phyloP scores from a whole-genome alignment of 2,113 vertebrate genomes.

The Saccopteryx leptura region DNA sequence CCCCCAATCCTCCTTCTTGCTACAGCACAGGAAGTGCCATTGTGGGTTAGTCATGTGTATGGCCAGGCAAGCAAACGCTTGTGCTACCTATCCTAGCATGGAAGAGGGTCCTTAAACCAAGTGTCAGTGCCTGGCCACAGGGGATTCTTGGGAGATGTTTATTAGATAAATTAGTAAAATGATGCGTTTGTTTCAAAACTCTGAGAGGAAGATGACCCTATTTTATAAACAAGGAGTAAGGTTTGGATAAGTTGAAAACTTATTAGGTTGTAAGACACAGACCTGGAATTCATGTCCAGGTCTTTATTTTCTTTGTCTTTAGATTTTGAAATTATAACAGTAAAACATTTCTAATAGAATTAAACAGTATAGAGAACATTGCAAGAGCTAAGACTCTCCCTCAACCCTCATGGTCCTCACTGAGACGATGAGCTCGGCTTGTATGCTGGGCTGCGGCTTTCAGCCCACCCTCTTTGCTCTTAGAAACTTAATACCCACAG shows the following conservation, averaged over 20 bases:
- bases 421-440: neutral
- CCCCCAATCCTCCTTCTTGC: neutral
- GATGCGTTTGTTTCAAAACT: neutral
- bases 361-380: neutral
- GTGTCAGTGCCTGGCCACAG: neutral
- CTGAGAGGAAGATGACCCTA: neutral
- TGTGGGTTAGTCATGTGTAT: neutral
- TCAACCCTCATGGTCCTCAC: neutral
- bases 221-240: neutral
- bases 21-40: neutral
- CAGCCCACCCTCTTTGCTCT: neutral
- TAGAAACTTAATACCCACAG: neutral
- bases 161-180: neutral
- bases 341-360: neutral
- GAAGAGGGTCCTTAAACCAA: neutral
- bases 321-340: conserved; percentile 15
- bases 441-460: neutral
- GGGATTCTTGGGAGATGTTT: neutral
- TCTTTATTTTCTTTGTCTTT: neutral
- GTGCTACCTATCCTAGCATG: rapidly evolving
- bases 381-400: neutral
- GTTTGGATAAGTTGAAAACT: neutral
- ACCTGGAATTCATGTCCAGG: neutral
- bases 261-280: neutral
- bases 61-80: neutral